Evolutionary conservation across 2,797 vertebrate genomes (phyloP), one percentile per base, ranked within the genome.

Genomic region (Gambelia wislizenii): DNA sequence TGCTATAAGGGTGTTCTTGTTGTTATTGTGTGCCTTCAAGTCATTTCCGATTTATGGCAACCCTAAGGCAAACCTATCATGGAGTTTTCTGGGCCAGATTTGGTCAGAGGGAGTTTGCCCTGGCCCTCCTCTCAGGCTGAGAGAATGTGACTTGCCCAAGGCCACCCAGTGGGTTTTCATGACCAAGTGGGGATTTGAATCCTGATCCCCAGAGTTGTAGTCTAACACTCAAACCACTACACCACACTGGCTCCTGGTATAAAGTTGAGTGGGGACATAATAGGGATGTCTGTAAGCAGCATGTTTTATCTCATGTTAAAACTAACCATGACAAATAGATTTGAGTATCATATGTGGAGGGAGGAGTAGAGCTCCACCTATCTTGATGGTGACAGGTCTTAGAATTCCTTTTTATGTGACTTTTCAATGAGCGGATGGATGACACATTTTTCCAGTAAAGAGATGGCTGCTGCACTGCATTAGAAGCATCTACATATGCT

Each of bases 401-500:
- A 49, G 92, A 83, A 86, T 90, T 67, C 89, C 87, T 79, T 90
- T 95, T 93, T 91, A 87, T 92, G 87, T 93, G 94, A 91, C 83
- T 92, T 90, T 91, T 85, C n/a, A 92, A 84, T 89, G 90, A 79
- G 84, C 84, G 89, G 91, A 89, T 91, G 81, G 92, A 89, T 92
- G 90, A 88, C 67, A 87, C 92, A 94, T 91, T 88, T 91, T 96
- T 86, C 93, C 89, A 94, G 93, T 95, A 84, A 95, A 96, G 92
- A 93, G 1, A 8, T 30, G 14, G 39, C 70, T 86, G 30, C 59
- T 44, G 92, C 94, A 92, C 87, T 94, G 91, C 86, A 85, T 94
- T 96, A 92, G 86, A 95, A 95, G 96, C 94, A 95, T 92, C 89
- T 94, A 93, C 75, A 83, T 93, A 84, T 67, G 76, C 87, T 92